Base-by-base conservation (phyloP, 2,797 vertebrate species). In the Enteromius thamalakanensis region DNA sequence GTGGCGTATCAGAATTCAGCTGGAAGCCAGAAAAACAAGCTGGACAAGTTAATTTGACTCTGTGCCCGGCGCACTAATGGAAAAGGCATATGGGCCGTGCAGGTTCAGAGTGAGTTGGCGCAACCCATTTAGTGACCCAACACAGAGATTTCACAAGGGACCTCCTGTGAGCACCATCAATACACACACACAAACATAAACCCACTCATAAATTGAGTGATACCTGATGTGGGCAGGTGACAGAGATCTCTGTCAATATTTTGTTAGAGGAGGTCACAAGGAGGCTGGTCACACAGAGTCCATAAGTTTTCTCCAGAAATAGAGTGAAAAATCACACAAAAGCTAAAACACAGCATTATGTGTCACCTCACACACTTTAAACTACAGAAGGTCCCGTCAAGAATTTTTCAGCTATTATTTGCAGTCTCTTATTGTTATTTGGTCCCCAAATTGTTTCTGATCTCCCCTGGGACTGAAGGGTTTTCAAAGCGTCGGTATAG, bases 151-250 rank as follows among this genome's bases (percentile, higher is more conserved):
- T 74, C 77, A 74, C 49, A 55, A 68, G 70, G 45, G 69, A 79
- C 34, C 55, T 74, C 69, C 77, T 79, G n/a, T 79, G 14, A 74
- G 14, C 29, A 47, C 51, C 42, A 78, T 37, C 64, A 60, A 40
- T 34, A 76, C 74, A 77, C 55, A 64, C 69, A 75, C 70, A 80
- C 49, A 79, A 80, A 55, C 76, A 76, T 58, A 72, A 65, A 23
- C 82, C 69, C 40, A 76, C 55, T 45, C 32, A 77, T 34, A 37
- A 76, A 83, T 76, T 80, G 79, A 84, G 79, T 81, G 74, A 77
- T 86, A 32, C 49, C 47, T 84, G 82, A 86, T 81, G 79, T 32
- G 42, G 77, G 77, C 37, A 82, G 80, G 76, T 72, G 80, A 82
- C 15, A 12, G 76, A 55, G 49, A 74, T 69, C 40, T 55, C 17